These are phyloP conservation scores for Lutjanus erythropterus DNA, from an alignment of 2,113 vertebrate species.

Conservation along the genomic window DNA sequence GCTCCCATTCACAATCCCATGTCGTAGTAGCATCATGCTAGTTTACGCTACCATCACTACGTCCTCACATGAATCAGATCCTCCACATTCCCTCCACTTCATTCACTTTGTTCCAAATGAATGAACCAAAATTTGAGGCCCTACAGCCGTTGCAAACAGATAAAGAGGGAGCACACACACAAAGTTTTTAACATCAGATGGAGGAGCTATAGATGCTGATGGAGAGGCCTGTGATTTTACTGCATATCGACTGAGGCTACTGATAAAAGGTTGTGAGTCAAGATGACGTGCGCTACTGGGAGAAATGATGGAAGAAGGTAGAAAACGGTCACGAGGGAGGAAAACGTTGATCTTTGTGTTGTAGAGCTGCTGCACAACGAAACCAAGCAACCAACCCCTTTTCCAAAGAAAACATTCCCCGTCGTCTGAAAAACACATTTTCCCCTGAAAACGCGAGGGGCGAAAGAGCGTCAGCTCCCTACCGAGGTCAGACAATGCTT, in stretches of 20 bases:
- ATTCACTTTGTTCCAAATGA: conserved; percentile 15
- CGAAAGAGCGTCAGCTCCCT: conserved; percentile 27
- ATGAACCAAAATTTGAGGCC: conserved; percentile 36
- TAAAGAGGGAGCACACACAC: conserved; percentile 38
- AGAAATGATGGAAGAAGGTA: conserved; percentile 43
- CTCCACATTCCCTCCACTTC: conserved; percentile 5
- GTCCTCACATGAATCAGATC: conserved; percentile 25
- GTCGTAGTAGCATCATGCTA: neutral
- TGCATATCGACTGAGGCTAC: conserved; percentile 73
- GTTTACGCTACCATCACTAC: neutral
- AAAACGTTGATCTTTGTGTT: conserved; percentile 51
- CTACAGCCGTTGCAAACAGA: conserved; percentile 57
- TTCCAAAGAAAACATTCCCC: conserved; percentile 58
- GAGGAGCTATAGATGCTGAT: conserved; percentile 44
- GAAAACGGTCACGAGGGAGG: conserved; percentile 20
- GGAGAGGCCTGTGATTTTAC: conserved; percentile 50
- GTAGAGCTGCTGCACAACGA: conserved; percentile 63
- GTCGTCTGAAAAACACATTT: conserved; percentile 50
- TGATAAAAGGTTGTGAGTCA: conserved; percentile 31
- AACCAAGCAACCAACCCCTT: conserved; percentile 42
- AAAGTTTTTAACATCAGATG: conserved; percentile 29
- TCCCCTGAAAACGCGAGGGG: conserved; percentile 43
- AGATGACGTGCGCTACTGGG: conserved; percentile 44
- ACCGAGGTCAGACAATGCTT: conserved; percentile 19
- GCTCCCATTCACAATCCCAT: conserved; percentile 15